These are phyloP conservation scores for Entosphenus tridentatus DNA, from an alignment of 2,113 vertebrate species.

Conservation along the genomic window DNA sequence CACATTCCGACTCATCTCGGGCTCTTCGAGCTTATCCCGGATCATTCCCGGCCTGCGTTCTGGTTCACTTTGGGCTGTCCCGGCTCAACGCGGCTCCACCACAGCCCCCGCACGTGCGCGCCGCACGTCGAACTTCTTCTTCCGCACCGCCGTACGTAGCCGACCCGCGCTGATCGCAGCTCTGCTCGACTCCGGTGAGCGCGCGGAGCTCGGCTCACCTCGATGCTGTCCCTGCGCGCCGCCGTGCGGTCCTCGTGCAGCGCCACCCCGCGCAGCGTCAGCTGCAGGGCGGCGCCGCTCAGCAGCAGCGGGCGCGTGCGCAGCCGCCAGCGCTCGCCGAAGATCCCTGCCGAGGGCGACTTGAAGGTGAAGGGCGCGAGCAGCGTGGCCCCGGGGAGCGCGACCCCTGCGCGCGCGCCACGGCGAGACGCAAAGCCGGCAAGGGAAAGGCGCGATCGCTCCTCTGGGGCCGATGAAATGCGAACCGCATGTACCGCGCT, in stretches of 20 bases:
- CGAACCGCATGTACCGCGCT: no score
- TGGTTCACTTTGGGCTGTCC: no score
- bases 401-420: constrained; percentile 27
- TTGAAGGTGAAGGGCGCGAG: constrained; percentile 45
- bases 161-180: no score
- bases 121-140: no score
- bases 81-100: no score
- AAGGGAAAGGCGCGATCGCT: neutral
- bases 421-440: no score
- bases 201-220: constrained; percentile 25
- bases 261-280: constrained; percentile 46
- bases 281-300: constrained; percentile 44
- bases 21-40: no score
- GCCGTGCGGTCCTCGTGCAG: constrained; percentile 32
- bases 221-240: constrained; percentile 26
- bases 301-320: constrained; percentile 51
- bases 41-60: no score
- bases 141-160: no score
- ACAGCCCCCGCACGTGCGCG: no score
- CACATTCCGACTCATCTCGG: no score
- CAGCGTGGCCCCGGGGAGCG: constrained; percentile 37
- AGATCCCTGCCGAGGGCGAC: constrained; percentile 33
- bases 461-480: neutral
- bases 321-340: constrained; percentile 52
- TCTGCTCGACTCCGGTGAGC: no score